These are phyloP conservation scores for Coilia nasus DNA, from an alignment of 2,797 vertebrate genomes.

Conservation along the genomic window DNA sequence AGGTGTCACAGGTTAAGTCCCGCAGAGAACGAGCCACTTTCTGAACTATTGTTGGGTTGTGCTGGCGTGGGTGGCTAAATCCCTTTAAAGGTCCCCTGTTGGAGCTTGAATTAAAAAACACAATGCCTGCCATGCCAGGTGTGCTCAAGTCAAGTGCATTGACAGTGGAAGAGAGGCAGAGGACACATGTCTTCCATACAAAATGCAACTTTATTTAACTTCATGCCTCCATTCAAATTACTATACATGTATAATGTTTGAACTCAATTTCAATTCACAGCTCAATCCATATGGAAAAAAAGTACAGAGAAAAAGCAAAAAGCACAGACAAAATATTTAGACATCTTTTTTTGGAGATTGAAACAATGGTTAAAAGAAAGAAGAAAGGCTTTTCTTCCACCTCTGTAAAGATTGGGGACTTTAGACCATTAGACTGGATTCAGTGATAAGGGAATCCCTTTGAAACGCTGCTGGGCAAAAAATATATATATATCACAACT, in stretches of 20 bases:
- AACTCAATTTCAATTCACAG: conserved; percentile 99
- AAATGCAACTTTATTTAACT: conserved; percentile 99
- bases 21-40: neutral
- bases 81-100: neutral
- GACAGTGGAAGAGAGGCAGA: neutral
- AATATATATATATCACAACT: conserved; percentile 80
- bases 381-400: conserved; percentile 87
- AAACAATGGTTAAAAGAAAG: conserved; percentile 57
- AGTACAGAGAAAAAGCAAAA: conserved; percentile 84
- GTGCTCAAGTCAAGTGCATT: neutral
- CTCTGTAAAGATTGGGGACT: conserved; percentile 87
- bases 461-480: conserved; percentile 86
- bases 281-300: conserved; percentile 97
- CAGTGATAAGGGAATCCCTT: conserved; percentile 88
- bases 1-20: neutral
- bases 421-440: conserved; percentile 87
- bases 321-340: conserved; percentile 97
- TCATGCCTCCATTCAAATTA: conserved; percentile 99
- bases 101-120: neutral
- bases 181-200: conserved; percentile 83
- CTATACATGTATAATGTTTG: conserved; percentile 99
- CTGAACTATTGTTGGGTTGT: neutral
- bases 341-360: conserved; percentile 86
- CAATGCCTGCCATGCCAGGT: neutral
- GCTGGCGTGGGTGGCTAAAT: neutral